These are phyloP conservation scores for Hirtodrosophila confusa DNA, from an alignment of 2,888 invertebrate species.

Conservation along the genomic window DNA sequence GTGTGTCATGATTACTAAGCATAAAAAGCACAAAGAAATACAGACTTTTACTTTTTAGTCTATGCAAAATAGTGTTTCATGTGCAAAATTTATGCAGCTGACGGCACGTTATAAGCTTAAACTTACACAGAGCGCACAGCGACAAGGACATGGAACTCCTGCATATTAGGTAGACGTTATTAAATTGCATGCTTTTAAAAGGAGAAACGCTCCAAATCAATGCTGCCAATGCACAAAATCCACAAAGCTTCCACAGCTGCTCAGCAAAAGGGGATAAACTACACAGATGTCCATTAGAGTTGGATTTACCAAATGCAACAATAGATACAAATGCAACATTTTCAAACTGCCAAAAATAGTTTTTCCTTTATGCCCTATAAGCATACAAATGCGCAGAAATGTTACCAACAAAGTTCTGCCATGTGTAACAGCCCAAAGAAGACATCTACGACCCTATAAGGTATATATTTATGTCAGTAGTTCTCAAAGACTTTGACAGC, in stretches of 20 bases:
- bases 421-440: no score
- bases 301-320: constrained; percentile 31
- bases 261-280: constrained; percentile 10
- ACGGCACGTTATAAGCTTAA: constrained; percentile 22
- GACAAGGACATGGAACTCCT: background rate
- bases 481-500: no score
- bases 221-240: constrained; percentile 31
- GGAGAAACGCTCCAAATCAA: constrained; percentile 32
- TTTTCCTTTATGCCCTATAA: no score
- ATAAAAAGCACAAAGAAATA: constrained; percentile 23
- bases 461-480: no score
- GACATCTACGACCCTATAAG: no score
- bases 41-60: constrained; percentile 31
- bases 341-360: constrained; percentile 26
- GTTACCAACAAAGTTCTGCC: no score
- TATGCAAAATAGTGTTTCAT: constrained; percentile 53
- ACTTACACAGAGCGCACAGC: constrained; percentile 7
- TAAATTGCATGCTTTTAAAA: constrained; percentile 14
- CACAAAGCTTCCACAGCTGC: constrained; percentile 23
- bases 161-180: constrained; percentile 16
- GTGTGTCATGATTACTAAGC: constrained; percentile 51
- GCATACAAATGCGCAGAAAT: no score
- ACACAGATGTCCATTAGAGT: constrained; percentile 12
- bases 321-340: constrained; percentile 16
- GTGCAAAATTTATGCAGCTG: constrained; percentile 36